Conservation (phyloP, 2,113 vertebrate genomes). For the Isichthys henryi region DNA sequence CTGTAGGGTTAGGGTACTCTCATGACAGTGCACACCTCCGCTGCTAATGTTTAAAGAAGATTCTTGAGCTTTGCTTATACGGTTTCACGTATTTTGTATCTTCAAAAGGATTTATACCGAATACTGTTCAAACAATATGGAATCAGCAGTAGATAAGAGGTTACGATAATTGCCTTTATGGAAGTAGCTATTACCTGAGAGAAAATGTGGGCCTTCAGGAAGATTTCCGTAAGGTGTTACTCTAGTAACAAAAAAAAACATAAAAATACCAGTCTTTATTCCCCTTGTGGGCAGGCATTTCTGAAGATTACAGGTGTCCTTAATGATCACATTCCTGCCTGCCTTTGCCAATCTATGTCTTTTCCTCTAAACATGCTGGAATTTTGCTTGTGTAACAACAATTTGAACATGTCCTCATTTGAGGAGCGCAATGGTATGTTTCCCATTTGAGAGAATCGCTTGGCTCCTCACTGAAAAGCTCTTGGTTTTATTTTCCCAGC, state of each 20-base stretch:
- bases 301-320: slow-evolving; percentile 4
- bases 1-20: neutral
- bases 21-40: neutral
- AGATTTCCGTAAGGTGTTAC: neutral
- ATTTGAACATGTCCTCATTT: neutral
- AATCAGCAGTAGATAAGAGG: neutral
- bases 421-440: neutral
- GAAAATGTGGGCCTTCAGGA: neutral
- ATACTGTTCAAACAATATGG: neutral
- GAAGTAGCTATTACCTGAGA: neutral
- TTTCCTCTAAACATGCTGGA: neutral
- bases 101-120: neutral
- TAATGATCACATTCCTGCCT: neutral
- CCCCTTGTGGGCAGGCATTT: neutral
- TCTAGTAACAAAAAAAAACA: neutral
- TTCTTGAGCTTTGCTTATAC: neutral
- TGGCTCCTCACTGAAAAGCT: neutral
- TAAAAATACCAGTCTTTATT: neutral
- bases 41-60: neutral
- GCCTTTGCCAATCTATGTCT: neutral
- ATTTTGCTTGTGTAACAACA: neutral
- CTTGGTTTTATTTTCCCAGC: neutral
- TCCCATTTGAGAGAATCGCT: neutral
- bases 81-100: neutral
- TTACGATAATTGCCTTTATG: neutral